Percentiles rank a stretch among this genome's conserved stretches.
These are phyloP conservation scores for Setophaga kirtlandii DNA, from an alignment of 2,113 vertebrate genomes.

Conservation along the genomic window DNA sequence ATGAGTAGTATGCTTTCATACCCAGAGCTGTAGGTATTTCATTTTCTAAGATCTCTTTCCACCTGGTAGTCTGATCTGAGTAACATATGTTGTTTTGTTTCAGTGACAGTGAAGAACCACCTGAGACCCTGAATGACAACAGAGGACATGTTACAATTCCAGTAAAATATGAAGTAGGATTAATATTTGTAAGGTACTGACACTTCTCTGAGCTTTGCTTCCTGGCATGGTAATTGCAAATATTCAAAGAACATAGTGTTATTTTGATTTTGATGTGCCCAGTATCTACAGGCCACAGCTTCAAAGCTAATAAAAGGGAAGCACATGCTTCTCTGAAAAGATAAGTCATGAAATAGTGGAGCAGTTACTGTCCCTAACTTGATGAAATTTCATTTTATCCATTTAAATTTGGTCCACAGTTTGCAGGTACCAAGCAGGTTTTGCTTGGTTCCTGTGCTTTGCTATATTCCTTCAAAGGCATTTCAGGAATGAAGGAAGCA, in stretches of 20 bases:
- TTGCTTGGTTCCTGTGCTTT: not conserved
- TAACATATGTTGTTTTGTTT: not conserved
- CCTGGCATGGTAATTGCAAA: not conserved
- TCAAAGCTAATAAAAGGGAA: not conserved
- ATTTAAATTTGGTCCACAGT: not conserved
- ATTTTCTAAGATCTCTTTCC: not conserved
- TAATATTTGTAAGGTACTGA: constrained; percentile 87
- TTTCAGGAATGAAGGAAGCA: not conserved
- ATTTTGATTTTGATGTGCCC: not conserved
- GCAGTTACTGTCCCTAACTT: not conserved
- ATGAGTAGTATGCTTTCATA: not conserved
- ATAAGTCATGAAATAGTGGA: not conserved
- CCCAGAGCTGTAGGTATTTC: not conserved
- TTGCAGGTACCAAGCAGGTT: not conserved
- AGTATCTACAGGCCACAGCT: not conserved
- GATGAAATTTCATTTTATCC: not conserved
- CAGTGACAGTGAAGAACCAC: constrained; percentile 92
- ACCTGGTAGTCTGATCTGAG: not conserved
- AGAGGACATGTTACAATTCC: constrained; percentile 80
- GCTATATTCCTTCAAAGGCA: not conserved
- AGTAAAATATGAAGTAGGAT: constrained; percentile 85
- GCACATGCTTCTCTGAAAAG: not conserved
- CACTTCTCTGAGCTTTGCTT: not conserved
- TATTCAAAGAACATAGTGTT: not conserved
- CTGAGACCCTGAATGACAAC: constrained; percentile 81